Base-by-base conservation (phyloP, 2,797 vertebrate species). In the Yasuhikotakia modesta region DNA sequence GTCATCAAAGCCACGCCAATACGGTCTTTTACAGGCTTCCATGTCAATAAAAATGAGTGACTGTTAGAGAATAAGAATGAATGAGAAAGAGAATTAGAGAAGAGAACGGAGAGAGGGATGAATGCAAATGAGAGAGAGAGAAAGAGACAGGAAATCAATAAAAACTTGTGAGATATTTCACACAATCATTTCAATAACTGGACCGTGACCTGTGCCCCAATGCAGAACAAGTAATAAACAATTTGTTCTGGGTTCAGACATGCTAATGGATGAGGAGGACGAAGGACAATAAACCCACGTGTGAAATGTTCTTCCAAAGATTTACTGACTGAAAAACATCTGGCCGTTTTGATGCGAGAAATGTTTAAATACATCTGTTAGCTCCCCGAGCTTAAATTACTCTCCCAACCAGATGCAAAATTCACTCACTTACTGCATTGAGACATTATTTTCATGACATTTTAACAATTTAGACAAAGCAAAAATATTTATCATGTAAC, bases 101-200 rank as follows among this genome's bases (percentile, higher is more conserved):
- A 57, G 27, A 68, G 64, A 68, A 64, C 24, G 27, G 60, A 77
- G 68, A 75, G 72, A 52, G 27, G 12, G 4, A 52, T 35, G 48
- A 65, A 73, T 60, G 72, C 65, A 60, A 46, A 73, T 66, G 43
- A 19, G 70, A 61, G 24, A 70, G 24, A 76, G 73, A 68, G 73
- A 27, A 27, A 27, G 27, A 27, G 74, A 78, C 80, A 46, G 80
- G 66, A 76, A 79, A 83, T 65, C 74, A 74, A 81, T 85, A 77
- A 69, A 69, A 60, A 22, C 67, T 60, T 32, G 13, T 58, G 70
- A 53, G 68, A 64, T 66, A 64, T 78, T 55, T 32, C 67, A 78
- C 64, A 75, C 65, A 57, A 78, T 75, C 73, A 82, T 76, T 64
- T 65, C 46, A 24, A 66, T 69, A 79, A 30, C 79, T 76, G 73